Evolutionary conservation across 2,797 vertebrate genomes (phyloP).

Genomic region (Synaphobranchus kaupii): DNA sequence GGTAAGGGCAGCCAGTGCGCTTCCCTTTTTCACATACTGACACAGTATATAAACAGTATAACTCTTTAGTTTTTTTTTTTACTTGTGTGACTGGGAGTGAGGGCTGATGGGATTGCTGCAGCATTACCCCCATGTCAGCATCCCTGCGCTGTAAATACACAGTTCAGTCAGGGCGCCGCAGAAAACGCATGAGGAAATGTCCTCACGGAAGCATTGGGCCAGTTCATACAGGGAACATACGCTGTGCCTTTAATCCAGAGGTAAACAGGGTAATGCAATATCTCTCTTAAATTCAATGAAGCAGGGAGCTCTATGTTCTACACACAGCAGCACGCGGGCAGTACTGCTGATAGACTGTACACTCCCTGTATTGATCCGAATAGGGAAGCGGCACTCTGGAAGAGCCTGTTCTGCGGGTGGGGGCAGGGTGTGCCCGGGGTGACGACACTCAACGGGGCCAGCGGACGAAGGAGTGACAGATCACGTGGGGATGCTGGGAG

Average conservation of each 20-base stretch:
- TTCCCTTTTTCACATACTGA: neutral
- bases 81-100: neutral
- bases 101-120: conserved; percentile 26
- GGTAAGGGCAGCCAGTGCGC: neutral
- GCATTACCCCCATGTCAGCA: neutral
- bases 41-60: neutral
- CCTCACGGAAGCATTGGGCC: neutral
- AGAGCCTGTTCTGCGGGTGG: neutral
- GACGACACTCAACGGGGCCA: neutral
- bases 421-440: neutral
- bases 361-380: neutral
- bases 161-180: neutral
- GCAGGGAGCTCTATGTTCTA: neutral
- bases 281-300: neutral
- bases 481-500: neutral
- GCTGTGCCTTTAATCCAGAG: neutral
- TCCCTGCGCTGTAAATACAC: neutral
- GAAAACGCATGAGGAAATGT: neutral
- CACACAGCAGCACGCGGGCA: neutral
- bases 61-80: neutral
- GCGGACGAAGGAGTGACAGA: neutral
- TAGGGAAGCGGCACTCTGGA: neutral
- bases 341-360: neutral
- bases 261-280: neutral
- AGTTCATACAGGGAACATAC: neutral